phyloP scores from a whole-genome alignment of 1,140 invertebrate genomes.

The Holotrichia oblita region DNA sequence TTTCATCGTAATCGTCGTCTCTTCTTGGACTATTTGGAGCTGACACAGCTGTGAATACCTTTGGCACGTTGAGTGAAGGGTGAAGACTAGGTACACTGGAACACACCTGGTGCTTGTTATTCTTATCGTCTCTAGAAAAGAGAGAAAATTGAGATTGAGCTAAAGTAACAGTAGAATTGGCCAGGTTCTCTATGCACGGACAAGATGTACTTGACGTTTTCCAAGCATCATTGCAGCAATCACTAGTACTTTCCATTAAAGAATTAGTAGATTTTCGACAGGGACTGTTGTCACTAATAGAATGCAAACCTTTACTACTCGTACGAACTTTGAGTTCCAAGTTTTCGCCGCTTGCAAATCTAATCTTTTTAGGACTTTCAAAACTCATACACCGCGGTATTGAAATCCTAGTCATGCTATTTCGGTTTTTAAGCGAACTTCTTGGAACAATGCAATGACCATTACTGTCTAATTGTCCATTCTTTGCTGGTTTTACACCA shows the following conservation, averaged over 20 bases:
- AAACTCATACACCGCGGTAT: slow-evolving; percentile 75
- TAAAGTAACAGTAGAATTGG: slow-evolving; percentile 56
- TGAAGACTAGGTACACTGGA: slow-evolving; percentile 59
- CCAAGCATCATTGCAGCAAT: slow-evolving; percentile 61
- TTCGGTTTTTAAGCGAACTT: slow-evolving; percentile 72
- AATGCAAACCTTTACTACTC: slow-evolving; percentile 57
- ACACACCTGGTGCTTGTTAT: slow-evolving; percentile 43
- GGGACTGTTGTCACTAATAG: slow-evolving; percentile 64
- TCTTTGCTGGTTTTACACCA: slow-evolving; percentile 50
- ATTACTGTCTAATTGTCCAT: slow-evolving; percentile 51
- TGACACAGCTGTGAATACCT: slow-evolving; percentile 56
- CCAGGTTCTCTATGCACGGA: slow-evolving; percentile 69
- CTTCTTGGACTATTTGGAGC: slow-evolving; percentile 64
- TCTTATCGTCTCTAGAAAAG: slow-evolving; percentile 54
- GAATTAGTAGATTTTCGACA: slow-evolving; percentile 60
- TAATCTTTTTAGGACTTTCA: slow-evolving; percentile 80
- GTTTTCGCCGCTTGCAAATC: slow-evolving; percentile 76
- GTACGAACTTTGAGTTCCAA: slow-evolving; percentile 50
- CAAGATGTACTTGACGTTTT: slow-evolving; percentile 68
- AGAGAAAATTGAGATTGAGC: slow-evolving; percentile 58
- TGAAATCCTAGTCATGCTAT: slow-evolving; percentile 57
- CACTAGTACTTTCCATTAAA: slow-evolving; percentile 53
- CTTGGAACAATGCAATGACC: slow-evolving; percentile 61
- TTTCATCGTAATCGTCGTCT: slow-evolving; percentile 45
- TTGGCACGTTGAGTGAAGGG: slow-evolving; percentile 48